phyloP scores from a whole-genome alignment of 2,797 vertebrate genomes.

The Sarcophilus harrisii region DNA sequence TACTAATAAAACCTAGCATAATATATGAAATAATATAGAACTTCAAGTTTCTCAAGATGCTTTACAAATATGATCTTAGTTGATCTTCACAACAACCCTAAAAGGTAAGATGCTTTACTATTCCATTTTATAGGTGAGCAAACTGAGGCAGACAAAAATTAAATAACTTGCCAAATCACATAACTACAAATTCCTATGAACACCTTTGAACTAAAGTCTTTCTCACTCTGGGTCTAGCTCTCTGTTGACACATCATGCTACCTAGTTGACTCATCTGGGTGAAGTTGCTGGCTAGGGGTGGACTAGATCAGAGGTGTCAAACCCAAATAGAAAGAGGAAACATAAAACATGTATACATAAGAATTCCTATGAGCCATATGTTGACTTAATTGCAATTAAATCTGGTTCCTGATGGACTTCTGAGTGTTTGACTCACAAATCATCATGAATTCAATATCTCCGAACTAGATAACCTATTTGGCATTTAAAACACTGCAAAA shows the following conservation, averaged over 20 bases:
- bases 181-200: not conserved
- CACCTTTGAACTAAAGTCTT: not conserved
- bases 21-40: not conserved
- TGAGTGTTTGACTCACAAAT: not conserved
- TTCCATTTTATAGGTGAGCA: not conserved
- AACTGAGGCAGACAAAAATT: not conserved
- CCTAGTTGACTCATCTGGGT: not conserved
- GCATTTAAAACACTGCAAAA: not conserved
- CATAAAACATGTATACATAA: not conserved
- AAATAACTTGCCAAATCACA: not conserved
- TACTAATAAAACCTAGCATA: not conserved
- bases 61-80: not conserved
- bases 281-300: not conserved
- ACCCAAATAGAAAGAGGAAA: not conserved
- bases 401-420: not conserved
- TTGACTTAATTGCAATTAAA: not conserved
- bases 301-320: not conserved
- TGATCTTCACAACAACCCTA: not conserved
- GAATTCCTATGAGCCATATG: not conserved
- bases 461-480: not conserved
- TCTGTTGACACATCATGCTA: not conserved
- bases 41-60: not conserved
- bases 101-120: not conserved
- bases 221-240: not conserved
- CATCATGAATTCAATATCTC: not conserved